Conservation (phyloP, 2,797 vertebrate genomes). For the Pteronotus mesoamericanus region DNA sequence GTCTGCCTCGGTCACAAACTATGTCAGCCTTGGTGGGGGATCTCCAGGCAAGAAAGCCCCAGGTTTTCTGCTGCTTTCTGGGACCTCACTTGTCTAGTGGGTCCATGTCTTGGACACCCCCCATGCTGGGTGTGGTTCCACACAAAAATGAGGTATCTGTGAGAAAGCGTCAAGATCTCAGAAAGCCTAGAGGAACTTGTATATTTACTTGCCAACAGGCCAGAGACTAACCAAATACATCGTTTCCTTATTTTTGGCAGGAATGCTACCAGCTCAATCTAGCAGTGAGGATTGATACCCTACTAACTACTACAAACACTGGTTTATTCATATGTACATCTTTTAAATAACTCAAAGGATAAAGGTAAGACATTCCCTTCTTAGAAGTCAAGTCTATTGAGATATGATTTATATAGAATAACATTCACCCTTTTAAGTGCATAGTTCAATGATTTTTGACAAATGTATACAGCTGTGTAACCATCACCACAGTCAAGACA, state of each 20-base stretch:
- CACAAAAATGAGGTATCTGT: neutral
- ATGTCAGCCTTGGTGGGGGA: neutral
- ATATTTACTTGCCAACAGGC: neutral
- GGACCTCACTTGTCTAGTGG: neutral
- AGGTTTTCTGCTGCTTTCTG: neutral
- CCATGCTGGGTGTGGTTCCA: neutral
- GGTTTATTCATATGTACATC: neutral
- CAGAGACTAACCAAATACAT: neutral
- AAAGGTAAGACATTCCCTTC: neutral
- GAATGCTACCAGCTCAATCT: neutral
- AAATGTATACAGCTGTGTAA: neutral
- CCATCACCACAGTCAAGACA: neutral
- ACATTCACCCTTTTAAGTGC: neutral
- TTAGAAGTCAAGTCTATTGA: neutral
- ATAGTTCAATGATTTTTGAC: neutral
- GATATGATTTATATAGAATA: neutral
- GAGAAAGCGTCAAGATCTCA: neutral
- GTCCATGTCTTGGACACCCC: neutral
- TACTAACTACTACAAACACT: neutral
- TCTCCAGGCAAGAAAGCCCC: neutral
- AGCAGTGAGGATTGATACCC: neutral
- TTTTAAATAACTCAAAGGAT: neutral
- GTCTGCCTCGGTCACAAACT: neutral
- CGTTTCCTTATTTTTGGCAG: neutral
- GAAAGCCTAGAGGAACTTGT: neutral